Evolutionary conservation across 2,113 vertebrate genomes (phyloP).

Genomic region (pig (Sus scrofa)): T2T-Sscrofa CM000820.6:52149001-52149500

Average conservation of each 20-base stretch:
- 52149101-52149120: neutral
- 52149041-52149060: neutral
- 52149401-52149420: neutral
- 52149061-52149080: neutral
- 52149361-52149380: neutral
- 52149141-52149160: neutral
- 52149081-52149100: neutral
- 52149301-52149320: neutral
- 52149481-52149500: neutral
- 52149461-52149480: neutral
- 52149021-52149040: neutral
- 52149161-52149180: neutral
- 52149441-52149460: neutral
- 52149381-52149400: neutral
- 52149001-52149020: neutral
- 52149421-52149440: neutral
- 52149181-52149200: constrained; percentile 18
- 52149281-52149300: neutral
- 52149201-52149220: neutral
- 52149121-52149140: neutral
- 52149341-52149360: neutral
- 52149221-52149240: neutral
- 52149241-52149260: neutral
- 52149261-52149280: neutral
- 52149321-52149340: neutral